Base-by-base conservation (phyloP, 2,113 vertebrate species). In the Leptobrachium leishanense region DNA sequence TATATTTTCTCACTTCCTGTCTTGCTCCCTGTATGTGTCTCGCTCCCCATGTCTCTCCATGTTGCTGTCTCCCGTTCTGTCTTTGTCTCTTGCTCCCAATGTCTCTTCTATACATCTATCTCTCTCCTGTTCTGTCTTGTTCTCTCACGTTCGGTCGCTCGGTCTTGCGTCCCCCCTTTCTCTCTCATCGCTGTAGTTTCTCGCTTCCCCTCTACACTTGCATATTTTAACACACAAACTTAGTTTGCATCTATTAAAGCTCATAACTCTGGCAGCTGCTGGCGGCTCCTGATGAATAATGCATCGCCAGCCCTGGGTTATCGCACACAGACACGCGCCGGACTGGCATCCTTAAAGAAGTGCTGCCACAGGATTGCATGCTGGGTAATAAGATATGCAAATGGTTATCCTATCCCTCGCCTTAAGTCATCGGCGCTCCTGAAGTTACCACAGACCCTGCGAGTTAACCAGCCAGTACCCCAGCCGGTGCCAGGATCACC, bases 191-290 rank as follows among this genome's bases (percentile, higher is more conserved):
- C n/a, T n/a, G n/a, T n/a, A n/a, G n/a, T n/a, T n/a, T n/a, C n/a
- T n/a, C n/a, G n/a, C n/a, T n/a, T n/a, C n/a, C 2, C 53, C 41
- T 12, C 43, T 10, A 40, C 57, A 6, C 10, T 73, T 73, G 42
- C 2, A 39, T 62, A 46, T 59, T 70, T 59, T 13, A 59, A 13
- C 53, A 20, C 81, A 84, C 81, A 84, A 85, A 90, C 83, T 84
- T 82, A 75, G 85, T 90, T 90, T 89, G 88, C 87, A 87, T 88
- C 86, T 86, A 85, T 89, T 86, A 87, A 83, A 76, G 12, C 84
- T 81, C 81, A 57, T 88, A 85, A 88, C 86, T 88, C 89, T 83
- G 77, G 84, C 87, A 83, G 40, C 53, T 77, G 77, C 10, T 67
- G 31, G 10, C 3, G 70, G 81, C 39, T 53, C 15, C 0, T 43